Evolutionary conservation across 2,888 invertebrate genomes (phyloP).

Genomic region (Eilema depressum): DNA sequence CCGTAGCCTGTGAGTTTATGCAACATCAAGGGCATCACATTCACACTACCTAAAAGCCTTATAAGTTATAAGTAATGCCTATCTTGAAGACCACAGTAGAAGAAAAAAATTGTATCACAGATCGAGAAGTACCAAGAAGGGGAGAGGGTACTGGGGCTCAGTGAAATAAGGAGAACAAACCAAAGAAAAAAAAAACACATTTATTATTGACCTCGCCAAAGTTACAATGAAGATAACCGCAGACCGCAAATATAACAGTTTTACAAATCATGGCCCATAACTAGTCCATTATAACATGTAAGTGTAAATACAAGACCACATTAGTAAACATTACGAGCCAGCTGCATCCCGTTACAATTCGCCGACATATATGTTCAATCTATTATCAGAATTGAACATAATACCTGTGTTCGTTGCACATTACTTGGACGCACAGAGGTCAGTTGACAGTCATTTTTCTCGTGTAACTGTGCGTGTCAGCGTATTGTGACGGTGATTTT

Average conservation of each 20-base stretch:
- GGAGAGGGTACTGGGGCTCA: too few species aligned
- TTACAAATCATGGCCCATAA: neutral
- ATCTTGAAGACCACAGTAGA: too few species aligned
- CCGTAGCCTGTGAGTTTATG: too few species aligned
- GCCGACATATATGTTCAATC: conserved; percentile 32
- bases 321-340: conserved; percentile 19
- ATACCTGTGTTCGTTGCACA: conserved; percentile 20
- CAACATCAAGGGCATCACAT: too few species aligned
- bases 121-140: too few species aligned
- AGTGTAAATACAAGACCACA: conserved; percentile 3
- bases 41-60: too few species aligned
- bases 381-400: conserved; percentile 42
- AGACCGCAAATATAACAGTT: neutral
- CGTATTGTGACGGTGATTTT: conserved; percentile 62
- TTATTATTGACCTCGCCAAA: too few species aligned
- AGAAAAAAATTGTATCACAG: too few species aligned
- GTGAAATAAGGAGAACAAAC: too few species aligned
- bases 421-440: conserved; percentile 50
- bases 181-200: too few species aligned
- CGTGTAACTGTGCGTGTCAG: conserved; percentile 75
- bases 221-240: neutral
- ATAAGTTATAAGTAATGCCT: too few species aligned
- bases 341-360: conserved; percentile 48
- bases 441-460: conserved; percentile 80
- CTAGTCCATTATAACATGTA: neutral